Percentiles rank a stretch among this genome's conserved stretches.
These are phyloP conservation scores for Tauraco hartlaubi DNA, from an alignment of 2,797 vertebrate genomes.

Conservation along the genomic window DNA sequence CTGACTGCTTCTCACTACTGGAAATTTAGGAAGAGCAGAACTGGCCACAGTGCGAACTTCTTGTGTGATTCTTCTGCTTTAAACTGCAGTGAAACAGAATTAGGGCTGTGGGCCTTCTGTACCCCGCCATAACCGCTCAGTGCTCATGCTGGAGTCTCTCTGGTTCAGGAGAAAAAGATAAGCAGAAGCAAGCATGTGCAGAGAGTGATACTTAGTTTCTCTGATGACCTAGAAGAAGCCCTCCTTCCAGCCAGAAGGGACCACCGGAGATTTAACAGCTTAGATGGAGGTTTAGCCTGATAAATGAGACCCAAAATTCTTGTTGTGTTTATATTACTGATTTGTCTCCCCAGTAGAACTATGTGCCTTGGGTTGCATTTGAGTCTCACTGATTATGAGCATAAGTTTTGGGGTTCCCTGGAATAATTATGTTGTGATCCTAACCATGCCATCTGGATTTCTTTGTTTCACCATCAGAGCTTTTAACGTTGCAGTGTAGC, in stretches of 20 bases:
- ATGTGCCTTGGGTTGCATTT: neutral
- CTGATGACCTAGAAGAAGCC: neutral
- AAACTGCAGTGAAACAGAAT: neutral
- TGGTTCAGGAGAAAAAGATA: neutral
- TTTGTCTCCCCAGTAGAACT: neutral
- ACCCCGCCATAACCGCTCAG: neutral
- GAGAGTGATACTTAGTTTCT: neutral
- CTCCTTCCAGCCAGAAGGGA: neutral
- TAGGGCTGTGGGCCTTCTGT: neutral
- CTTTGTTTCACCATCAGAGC: neutral
- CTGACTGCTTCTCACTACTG: neutral
- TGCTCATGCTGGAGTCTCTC: neutral
- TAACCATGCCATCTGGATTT: neutral
- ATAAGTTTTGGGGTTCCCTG: neutral
- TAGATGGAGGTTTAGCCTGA: neutral
- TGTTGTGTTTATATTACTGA: neutral
- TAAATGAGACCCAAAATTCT: neutral
- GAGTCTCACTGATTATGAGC: neutral
- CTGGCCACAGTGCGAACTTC: neutral
- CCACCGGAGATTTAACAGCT: neutral
- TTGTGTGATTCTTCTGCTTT: neutral
- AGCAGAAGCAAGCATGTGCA: neutral
- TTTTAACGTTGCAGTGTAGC: neutral
- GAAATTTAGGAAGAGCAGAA: neutral
- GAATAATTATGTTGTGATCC: neutral